Evolutionary conservation across 1,140 invertebrate genomes (phyloP), one percentile per base, ranked within the genome.

Genomic region (Tigriopus japonicus): DNA sequence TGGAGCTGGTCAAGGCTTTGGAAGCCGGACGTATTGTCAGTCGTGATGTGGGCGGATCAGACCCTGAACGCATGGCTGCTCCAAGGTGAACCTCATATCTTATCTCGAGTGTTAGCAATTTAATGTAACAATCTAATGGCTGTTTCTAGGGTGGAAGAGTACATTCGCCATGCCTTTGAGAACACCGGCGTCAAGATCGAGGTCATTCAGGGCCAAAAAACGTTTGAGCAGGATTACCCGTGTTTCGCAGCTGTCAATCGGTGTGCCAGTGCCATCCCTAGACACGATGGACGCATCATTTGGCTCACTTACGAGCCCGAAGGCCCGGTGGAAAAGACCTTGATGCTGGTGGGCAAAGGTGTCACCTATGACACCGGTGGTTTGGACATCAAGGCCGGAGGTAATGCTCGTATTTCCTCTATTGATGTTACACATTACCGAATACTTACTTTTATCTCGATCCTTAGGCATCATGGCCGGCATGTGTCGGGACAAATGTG

Each of bases 401-500:
- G 89, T 19, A 49, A 21, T 21, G 45, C n/a, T 6, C 2, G 6
- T 3, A 49, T 3, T 21, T 12, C n/a, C n/a, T n/a, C n/a, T n/a
- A n/a, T n/a, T 35, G 28, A 9, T 35, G 28, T 35, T 3, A 35
- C 28, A 3, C 3, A 3, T 35, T 9, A 35, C 9, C 9, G 28
- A 35, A 3, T 35, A 9, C 9, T 35, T 3, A 35, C 28, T 35
- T 3, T 5, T 35, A 35, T 35, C 3, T 5, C 28, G 28, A 9
- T 49, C 5, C 6, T 17, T 35, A 35, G 45, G 55, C 1, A 71
- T 77, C 15, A 96, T 96, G 91, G 80, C 81, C 42, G 89, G 90
- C 6, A 97, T 96, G 92, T 87, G 86, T 1, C 74, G 91, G n/a
- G 93, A 98, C 68, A 98, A 98, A 72, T 92, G 91, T 71, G 94